phyloP scores from a whole-genome alignment of 2,113 vertebrate genomes.

The Raja brachyura region DNA sequence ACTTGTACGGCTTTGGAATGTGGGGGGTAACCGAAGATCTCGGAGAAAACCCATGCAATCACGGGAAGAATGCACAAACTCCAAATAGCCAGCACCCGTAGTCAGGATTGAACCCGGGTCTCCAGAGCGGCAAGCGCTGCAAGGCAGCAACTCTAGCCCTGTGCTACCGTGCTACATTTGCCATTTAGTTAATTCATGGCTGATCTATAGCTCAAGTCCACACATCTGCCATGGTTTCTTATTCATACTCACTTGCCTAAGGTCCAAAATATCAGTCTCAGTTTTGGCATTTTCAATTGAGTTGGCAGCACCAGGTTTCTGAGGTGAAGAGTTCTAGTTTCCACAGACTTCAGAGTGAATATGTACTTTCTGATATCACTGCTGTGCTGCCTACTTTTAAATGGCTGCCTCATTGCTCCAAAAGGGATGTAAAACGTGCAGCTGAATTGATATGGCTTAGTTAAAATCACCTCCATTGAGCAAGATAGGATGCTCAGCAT shows the following conservation, averaged over 20 bases:
- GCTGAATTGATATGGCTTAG: background rate
- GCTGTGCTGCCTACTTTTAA: background rate
- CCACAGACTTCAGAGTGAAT: no score
- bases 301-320: background rate
- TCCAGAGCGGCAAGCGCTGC: no score
- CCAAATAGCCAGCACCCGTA: no score
- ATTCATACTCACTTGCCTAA: background rate
- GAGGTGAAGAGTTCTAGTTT: background rate
- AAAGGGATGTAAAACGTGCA: background rate
- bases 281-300: background rate
- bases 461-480: background rate
- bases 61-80: no score
- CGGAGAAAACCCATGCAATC: no score
- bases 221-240: background rate
- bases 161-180: background rate
- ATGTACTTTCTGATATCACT: background rate
- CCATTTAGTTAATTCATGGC: background rate
- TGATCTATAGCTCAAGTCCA: background rate
- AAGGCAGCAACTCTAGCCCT: no score
- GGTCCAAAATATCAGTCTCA: background rate
- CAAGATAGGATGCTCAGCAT: background rate
- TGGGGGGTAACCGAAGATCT: no score
- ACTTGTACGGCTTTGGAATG: no score
- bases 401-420: background rate
- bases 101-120: no score